Base-by-base conservation (phyloP, 2,113 vertebrate species). In the Oenanthe melanoleuca region DNA sequence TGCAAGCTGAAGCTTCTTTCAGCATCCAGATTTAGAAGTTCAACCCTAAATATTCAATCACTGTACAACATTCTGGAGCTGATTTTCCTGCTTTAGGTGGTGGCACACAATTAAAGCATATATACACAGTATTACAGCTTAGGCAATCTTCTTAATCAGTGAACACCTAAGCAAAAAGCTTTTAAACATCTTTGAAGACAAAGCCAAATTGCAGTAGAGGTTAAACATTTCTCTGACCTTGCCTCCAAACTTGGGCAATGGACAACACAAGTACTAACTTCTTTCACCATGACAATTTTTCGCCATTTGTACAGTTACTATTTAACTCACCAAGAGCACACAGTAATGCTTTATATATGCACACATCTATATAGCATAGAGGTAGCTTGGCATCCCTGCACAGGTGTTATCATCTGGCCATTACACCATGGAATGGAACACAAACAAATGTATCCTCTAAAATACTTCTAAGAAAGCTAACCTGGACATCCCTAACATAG, bases 21-120 rank as follows among this genome's bases (percentile, higher is more conserved):
- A 59, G 40, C 42, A 91, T 75, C 26, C 66, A 75, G 55, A 67
- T 85, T 34, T 82, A 26, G 14, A 89, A 94, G 45, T 73, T 78
- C 57, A 78, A 25, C 21, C 33, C 60, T 81, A 84, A 66, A 69
- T 28, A 77, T 22, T 33, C 67, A 86, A 33, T 17, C 60, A 42
- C 34, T 73, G 28, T 55, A 74, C 12, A 69, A 21, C 9, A 81
- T 23, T n/a, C n/a, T 28, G 40, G 23, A 82, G 52, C 17, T 1
- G 2, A 61, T 80, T 87, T 77, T 49, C 64, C 23, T 80, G 14
- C 63, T 89, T 87, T 52, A 81, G n/a, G 45, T 84, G 11, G 37
- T 31, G 15, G 53, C 44, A 89, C 19, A 29, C 44, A 85, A 64
- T 23, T 69, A 89, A 82, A 72, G 37, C 31, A 60, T 8, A 47